Evolutionary conservation across 2,888 invertebrate species (phyloP).

Genomic region (Liposcelis brunnea): DNA sequence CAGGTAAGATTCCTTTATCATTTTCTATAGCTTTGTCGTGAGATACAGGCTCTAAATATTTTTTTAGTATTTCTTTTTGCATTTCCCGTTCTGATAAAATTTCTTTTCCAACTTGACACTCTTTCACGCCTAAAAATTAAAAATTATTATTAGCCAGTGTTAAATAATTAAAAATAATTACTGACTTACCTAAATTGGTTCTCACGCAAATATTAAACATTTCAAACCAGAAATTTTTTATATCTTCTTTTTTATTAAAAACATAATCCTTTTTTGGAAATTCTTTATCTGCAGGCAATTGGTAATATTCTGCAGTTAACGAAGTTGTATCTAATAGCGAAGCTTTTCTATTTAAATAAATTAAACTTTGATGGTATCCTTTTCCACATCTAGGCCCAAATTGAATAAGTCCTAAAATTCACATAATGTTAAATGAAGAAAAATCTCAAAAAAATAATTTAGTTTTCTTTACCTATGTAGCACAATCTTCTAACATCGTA

Average conservation of each 20-base stretch:
- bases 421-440: no score
- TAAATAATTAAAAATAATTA: no score
- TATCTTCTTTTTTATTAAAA: conserved; percentile 33
- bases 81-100: conserved; percentile 31
- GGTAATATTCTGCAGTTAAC: conserved; percentile 41
- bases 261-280: conserved; percentile 37
- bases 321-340: conserved; percentile 45
- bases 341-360: conserved; percentile 46
- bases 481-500: conserved; percentile 39
- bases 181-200: conserved; percentile 39
- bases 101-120: conserved; percentile 25
- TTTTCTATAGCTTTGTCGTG: conserved; percentile 28
- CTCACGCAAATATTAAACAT: conserved; percentile 48
- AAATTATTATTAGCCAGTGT: no score
- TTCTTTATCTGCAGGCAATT: conserved; percentile 33
- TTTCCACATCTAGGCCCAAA: conserved; percentile 32
- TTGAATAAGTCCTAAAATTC: conserved; percentile 33
- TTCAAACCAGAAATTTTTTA: conserved; percentile 50
- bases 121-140: conserved; percentile 16
- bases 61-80: conserved; percentile 31
- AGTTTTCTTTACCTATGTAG: conserved; percentile 41
- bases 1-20: conserved; percentile 46
- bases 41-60: conserved; percentile 27
- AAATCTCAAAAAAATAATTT: no score
- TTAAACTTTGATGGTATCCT: conserved; percentile 27